These are phyloP conservation scores for Aurelia aurita DNA, from an alignment of 30 jellyfish, hydroid and myxozoan species.

Conservation along the genomic window DNA sequence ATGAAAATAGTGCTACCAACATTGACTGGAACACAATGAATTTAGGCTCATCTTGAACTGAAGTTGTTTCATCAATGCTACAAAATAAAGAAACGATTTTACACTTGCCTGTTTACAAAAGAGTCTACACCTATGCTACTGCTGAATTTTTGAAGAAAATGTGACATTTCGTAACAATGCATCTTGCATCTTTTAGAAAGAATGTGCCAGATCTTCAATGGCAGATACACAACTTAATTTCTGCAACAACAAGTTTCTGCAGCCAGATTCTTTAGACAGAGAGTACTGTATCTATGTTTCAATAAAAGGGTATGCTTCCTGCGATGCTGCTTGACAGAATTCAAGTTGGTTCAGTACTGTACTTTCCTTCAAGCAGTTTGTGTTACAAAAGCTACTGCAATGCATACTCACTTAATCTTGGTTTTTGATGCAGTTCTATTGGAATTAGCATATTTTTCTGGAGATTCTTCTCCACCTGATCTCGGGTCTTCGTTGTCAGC, in stretches of 20 bases:
- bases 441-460: background rate
- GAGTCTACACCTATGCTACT: background rate
- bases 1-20: slow-evolving; percentile 8
- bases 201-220: too few relatives aligned
- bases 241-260: too few relatives aligned
- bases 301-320: too few relatives aligned
- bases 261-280: too few relatives aligned
- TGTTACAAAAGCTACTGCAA: background rate
- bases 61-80: background rate
- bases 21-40: slow-evolving; percentile 27
- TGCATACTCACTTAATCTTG: background rate
- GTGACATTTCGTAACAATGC: too few relatives aligned
- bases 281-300: too few relatives aligned
- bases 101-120: background rate
- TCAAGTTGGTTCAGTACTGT: too few relatives aligned
- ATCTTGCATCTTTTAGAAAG: too few relatives aligned
- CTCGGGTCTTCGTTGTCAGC: slow-evolving; percentile 10
- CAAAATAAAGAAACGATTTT: background rate
- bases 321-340: too few relatives aligned
- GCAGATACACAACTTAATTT: too few relatives aligned
- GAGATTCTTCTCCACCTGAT: slow-evolving; percentile 3
- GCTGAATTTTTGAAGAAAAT: too few relatives aligned
- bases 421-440: background rate
- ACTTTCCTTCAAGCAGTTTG: too few relatives aligned
- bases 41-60: background rate